Percentiles rank a stretch among this genome's conserved stretches.
phyloP scores from a whole-genome alignment of 2,888 invertebrate genomes.

The Epirrhoe alternata region DNA sequence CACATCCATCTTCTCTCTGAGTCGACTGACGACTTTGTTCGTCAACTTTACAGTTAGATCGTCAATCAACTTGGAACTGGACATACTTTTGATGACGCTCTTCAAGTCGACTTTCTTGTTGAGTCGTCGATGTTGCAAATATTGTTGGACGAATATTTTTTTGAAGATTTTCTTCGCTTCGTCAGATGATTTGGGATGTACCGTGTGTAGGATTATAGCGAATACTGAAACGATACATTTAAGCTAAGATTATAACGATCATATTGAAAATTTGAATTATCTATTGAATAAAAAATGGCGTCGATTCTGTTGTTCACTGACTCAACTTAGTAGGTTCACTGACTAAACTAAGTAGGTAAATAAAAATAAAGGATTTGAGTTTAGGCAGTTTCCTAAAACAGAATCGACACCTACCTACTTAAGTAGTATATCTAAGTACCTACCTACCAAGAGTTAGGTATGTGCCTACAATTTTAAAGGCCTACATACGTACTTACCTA shows the following conservation, averaged over 20 bases:
- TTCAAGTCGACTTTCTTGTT: slow-evolving; percentile 13
- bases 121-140: not conserved
- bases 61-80: slow-evolving; percentile 16
- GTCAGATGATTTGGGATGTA: not conserved
- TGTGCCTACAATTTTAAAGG: too few species aligned
- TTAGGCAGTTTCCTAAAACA: too few species aligned
- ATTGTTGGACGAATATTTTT: slow-evolving; percentile 12
- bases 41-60: slow-evolving; percentile 1
- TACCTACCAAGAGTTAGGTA: too few species aligned
- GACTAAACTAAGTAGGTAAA: too few species aligned
- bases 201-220: slow-evolving; percentile 3
- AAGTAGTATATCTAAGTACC: too few species aligned
- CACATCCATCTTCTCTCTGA: not conserved
- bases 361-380: too few species aligned
- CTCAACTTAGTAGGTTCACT: too few species aligned
- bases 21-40: not conserved
- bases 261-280: too few species aligned
- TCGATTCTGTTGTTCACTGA: too few species aligned
- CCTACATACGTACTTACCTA: not conserved
- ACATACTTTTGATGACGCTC: not conserved
- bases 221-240: slow-evolving; percentile 18
- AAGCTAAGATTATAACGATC: too few species aligned
- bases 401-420: too few species aligned
- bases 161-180: slow-evolving; percentile 17
- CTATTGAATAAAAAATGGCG: too few species aligned